These are phyloP conservation scores for Metallyticus violacea DNA, from an alignment of 2,888 invertebrate species.

Conservation along the genomic window DNA sequence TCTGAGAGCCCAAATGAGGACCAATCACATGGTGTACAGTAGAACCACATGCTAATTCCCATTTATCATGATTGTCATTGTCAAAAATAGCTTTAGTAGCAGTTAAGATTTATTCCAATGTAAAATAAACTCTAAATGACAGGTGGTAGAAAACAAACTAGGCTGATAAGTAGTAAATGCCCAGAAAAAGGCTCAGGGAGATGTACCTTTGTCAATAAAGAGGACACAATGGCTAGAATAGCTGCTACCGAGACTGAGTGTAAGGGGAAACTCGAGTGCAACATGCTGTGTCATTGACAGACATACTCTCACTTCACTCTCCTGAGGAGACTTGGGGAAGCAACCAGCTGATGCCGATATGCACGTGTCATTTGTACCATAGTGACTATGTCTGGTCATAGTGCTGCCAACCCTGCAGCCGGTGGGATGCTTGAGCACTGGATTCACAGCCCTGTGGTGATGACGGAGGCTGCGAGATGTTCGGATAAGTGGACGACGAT, in stretches of 20 bases:
- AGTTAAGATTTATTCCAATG: not conserved
- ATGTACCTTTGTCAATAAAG: constrained; percentile 51
- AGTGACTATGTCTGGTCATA: constrained; percentile 10
- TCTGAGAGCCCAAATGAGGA: not conserved
- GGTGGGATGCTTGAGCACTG: constrained; percentile 11
- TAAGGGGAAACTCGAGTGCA: constrained; percentile 42
- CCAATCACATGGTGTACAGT: not conserved
- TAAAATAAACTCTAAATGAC: too few species aligned
- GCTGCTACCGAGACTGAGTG: constrained; percentile 60
- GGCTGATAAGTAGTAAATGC: too few species aligned
- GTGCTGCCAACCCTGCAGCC: constrained; percentile 16
- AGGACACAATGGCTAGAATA: constrained; percentile 66
- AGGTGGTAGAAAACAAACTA: not conserved
- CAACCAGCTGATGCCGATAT: not conserved
- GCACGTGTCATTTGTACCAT: constrained; percentile 8
- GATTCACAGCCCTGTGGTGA: constrained; percentile 1
- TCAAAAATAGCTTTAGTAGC: not conserved
- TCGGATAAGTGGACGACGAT: constrained; percentile 47
- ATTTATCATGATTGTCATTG: not conserved
- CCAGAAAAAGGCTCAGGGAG: not conserved
- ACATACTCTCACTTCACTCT: not conserved
- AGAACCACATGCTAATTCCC: not conserved
- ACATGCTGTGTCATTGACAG: constrained; percentile 36
- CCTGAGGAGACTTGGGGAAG: not conserved
- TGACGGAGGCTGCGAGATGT: not conserved